These are phyloP conservation scores for Acanthurus leucopareius DNA, from an alignment of 2,797 vertebrate species.

Conservation along the genomic window DNA sequence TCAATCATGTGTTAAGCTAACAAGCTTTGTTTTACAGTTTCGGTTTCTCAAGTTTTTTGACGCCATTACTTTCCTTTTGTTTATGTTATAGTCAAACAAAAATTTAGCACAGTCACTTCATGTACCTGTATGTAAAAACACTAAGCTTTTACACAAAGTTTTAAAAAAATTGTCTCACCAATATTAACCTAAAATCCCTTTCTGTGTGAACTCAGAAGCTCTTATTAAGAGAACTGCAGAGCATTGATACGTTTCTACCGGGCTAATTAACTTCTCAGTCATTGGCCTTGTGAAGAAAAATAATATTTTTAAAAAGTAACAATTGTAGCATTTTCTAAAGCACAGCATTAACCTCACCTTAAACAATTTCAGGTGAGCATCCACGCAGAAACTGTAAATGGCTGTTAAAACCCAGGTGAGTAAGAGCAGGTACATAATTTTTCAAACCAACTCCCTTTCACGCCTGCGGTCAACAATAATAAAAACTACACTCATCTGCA, in stretches of 20 bases:
- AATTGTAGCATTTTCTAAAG: constrained; percentile 15
- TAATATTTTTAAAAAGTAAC: neutral
- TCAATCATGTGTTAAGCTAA: neutral
- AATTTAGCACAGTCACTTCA: neutral
- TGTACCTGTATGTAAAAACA: neutral
- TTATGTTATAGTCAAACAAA: neutral
- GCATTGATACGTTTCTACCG: neutral
- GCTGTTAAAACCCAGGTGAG: constrained; percentile 10
- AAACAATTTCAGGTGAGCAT: constrained; percentile 6
- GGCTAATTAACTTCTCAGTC: neutral
- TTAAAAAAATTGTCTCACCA: neutral
- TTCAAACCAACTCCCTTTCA: constrained; percentile 15
- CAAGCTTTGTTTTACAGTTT: constrained; percentile 12
- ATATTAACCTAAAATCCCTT: neutral
- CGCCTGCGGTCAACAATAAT: neutral
- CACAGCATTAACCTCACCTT: neutral
- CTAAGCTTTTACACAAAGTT: neutral
- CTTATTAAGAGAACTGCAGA: neutral
- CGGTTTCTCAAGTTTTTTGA: neutral
- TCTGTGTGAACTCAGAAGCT: neutral
- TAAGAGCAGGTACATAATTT: constrained; percentile 38
- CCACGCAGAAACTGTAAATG: constrained; percentile 10
- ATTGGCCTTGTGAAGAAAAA: neutral
- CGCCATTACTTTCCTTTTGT: neutral
- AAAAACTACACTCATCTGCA: constrained; percentile 12